Base-by-base conservation (phyloP, 2,797 vertebrate genomes). In the Pseudochirops cupreus region DNA sequence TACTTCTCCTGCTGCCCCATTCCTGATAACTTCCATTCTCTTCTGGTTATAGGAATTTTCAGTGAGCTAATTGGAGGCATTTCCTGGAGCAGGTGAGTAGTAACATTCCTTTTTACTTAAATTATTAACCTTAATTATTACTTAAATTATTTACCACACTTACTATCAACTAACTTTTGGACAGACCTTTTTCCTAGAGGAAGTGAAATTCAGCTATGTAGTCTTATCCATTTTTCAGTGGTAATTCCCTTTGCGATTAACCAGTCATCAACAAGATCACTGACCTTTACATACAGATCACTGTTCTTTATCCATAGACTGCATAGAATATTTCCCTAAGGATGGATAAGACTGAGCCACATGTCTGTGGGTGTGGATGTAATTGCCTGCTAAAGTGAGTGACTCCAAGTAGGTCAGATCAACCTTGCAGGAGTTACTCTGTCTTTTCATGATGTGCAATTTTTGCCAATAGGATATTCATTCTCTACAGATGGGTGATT, bases 61-160 rank as follows among this genome's bases (percentile, higher is more conserved):
- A 96, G 94, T 97, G 91, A 94, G 95, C 96, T 98, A 97, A 97
- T 94, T 97, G 95, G 87, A 95, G 54, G 26, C 29, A 14, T 28
- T 94, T 93, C 56, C 74, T 46, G 16, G 0, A 92, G 53, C 55
- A 96, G 95, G 96, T 95, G 89, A 90, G 33, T 93, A 95, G 54
- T 67, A 92, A 59, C 56, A 54, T 94, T 50, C 94, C 56, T n/a
- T 93, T 31, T 90, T 58, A 96, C 87, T 97, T 62, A 33, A 62
- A 62, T 62, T 62, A 62, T 97, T 94, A 56, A 95, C 52, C 62
- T 96, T 57, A 57, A 57, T 57, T 57, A 57, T 90, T 58, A 96
- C 56, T 97, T 93, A 97, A 97, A 91, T 90, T 97, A 54, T 94
- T 96, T 31, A 56, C 56, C 95, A 95, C 57, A 57, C 59, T 96